Percentiles rank a stretch among this genome's conserved stretches.
Evolutionary conservation across 2,113 vertebrate species (phyloP).

Genomic region (Spilogale gracilis): DNA sequence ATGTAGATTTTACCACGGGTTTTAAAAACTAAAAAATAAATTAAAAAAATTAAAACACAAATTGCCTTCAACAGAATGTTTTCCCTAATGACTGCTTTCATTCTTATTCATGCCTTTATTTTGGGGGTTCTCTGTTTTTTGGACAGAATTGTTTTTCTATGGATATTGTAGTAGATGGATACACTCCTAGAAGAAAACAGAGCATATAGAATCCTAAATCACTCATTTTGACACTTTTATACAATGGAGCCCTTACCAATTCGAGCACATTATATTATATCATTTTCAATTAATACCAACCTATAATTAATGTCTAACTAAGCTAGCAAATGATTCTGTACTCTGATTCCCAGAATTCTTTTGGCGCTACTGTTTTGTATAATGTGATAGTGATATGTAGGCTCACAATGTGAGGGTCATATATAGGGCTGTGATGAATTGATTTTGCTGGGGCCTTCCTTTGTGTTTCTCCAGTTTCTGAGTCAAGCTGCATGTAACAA

Average conservation of each 20-base stretch:
- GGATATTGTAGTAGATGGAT: background rate
- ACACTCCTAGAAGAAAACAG: background rate
- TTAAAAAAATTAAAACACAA: slow-evolving; percentile 35
- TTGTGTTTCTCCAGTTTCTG: slow-evolving; percentile 51
- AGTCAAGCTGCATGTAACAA: background rate
- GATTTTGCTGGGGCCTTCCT: background rate
- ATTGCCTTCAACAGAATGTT: background rate
- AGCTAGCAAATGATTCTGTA: background rate
- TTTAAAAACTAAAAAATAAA: background rate
- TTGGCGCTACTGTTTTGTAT: background rate
- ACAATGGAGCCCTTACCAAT: background rate
- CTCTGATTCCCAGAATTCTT: background rate
- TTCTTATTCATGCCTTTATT: background rate
- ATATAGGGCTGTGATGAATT: background rate
- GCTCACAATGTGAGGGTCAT: background rate
- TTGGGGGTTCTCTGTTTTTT: background rate
- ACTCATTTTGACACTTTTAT: background rate
- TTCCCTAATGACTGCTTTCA: background rate
- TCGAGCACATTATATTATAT: background rate
- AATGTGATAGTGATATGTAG: background rate
- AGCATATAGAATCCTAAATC: background rate
- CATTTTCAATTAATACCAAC: background rate
- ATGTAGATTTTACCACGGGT: background rate
- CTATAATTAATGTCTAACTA: slow-evolving; percentile 5
- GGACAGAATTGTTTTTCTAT: background rate